Percentiles rank a stretch among this genome's conserved stretches.
Conservation (phyloP, 2,888 invertebrate species). For the Rhabditoides inermis region DNA sequence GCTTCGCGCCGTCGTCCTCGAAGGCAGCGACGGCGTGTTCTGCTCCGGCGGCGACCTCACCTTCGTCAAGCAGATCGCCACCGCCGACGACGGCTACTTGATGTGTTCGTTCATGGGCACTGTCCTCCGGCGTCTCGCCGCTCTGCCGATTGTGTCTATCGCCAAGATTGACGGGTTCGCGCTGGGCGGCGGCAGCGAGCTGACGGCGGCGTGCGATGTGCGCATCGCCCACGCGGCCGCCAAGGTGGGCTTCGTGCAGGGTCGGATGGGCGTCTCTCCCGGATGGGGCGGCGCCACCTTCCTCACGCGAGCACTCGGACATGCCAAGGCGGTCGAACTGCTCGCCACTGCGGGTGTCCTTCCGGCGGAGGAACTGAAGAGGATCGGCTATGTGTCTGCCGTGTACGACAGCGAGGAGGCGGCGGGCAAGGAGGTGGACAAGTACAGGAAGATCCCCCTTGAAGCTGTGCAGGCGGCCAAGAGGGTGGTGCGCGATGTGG, state of each 20-base stretch:
- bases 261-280: conserved; percentile 27
- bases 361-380: conserved; percentile 15
- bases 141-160: conserved; percentile 56
- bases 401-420: conserved; percentile 19
- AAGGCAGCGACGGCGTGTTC: conserved; percentile 56
- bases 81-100: conserved; percentile 51
- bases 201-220: conserved; percentile 22
- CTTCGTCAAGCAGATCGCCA: conserved; percentile 51
- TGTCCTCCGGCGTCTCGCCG: conserved; percentile 47
- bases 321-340: conserved; percentile 11
- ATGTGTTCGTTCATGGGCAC: conserved; percentile 58
- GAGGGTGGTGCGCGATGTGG: conserved; percentile 3
- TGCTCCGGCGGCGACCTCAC: conserved; percentile 60
- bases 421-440: conserved; percentile 7
- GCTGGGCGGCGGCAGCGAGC: conserved; percentile 30
- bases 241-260: conserved; percentile 22
- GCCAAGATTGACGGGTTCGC: conserved; percentile 23
- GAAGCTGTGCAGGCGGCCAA: conserved; percentile 9
- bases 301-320: conserved; percentile 17
- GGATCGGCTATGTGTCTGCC: conserved; percentile 18
- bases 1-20: conserved; percentile 55
- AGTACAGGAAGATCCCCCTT: conserved; percentile 2
- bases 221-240: conserved; percentile 18
- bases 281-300: conserved; percentile 28
- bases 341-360: conserved; percentile 17